These are phyloP conservation scores for Campopleginae sp. DNA, from an alignment of 2,888 invertebrate genomes.

Conservation along the genomic window DNA sequence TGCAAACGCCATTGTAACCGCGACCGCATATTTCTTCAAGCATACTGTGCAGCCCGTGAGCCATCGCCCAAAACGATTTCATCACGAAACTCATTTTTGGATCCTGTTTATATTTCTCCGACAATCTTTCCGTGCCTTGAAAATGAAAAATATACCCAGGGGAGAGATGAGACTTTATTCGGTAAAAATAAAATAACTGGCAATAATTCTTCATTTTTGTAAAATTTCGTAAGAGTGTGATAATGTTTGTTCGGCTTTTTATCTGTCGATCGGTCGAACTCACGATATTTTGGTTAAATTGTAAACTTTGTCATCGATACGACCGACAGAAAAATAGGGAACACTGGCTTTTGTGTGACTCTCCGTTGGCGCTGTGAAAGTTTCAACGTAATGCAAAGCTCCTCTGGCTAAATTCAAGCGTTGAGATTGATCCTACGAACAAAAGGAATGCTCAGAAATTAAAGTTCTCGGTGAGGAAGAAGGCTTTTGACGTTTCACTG, in stretches of 20 bases:
- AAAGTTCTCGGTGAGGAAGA: conserved; percentile 1
- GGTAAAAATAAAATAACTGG: not conserved
- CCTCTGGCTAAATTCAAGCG: not conserved
- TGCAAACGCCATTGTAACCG: conserved; percentile 86
- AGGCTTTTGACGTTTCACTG: conserved; percentile 16
- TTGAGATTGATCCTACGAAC: not conserved
- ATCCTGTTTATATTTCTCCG: conserved; percentile 88
- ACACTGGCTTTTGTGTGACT: conserved; percentile 8
- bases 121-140: conserved; percentile 86
- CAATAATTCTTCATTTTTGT: not conserved
- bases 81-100: conserved; percentile 92
- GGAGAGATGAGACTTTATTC: not conserved
- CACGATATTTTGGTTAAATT: not conserved
- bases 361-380: not conserved
- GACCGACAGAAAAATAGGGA: not conserved
- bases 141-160: not conserved
- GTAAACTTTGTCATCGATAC: not conserved
- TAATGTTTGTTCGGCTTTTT: not conserved
- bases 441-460: conserved; percentile 3
- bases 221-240: not conserved
- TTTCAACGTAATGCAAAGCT: not conserved
- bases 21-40: conserved; percentile 87
- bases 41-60: conserved; percentile 90
- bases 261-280: not conserved
- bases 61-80: conserved; percentile 91